Base-by-base conservation (phyloP, 2,888 invertebrate genomes). In the Sarcophaga rosellei region DNA sequence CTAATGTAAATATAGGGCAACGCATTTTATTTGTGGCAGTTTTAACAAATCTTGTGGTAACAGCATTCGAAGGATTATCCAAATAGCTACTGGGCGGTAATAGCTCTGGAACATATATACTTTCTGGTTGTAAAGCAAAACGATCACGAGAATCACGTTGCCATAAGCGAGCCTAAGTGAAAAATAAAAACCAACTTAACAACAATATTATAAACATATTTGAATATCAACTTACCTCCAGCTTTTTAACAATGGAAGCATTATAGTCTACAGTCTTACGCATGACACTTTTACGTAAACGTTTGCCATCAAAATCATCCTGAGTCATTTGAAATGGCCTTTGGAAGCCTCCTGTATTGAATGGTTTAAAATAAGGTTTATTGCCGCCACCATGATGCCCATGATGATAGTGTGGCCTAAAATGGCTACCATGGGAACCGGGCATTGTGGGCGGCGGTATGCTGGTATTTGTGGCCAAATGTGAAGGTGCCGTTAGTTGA, bases 21-120 rank as follows among this genome's bases (percentile, higher is more conserved):
- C 99, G 95, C 97, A 99, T 98, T 95, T 99, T 99, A 94, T 99
- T 99, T 79, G 99, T 99, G 11, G 99, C 99, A n/a, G 99, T 98
- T 94, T 99, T 97, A 10, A 99, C 99, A 94, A 99, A 99, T 91
- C 98, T 94, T 65, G 97, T 97, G 5, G 98, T 98, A 17, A 98
- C 98, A 88, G 99, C 97, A 94, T 99, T 99, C 89, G 98, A 98
- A 4, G 99, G 98, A 93, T 98, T 98, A 92, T 99, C 98, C 73
- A 97, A 95, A 92, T 98, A 97, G 89, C 97, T 97, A n/a, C 97
- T 96, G 3, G 99, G 99, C 62, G 99, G 99, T 91, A 98, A 94
- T 91, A 99, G 94, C 92, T 98, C 97, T 3, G 98, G 97, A 90
- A 97, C 97, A 93, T 99, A 99, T 94, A 98, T 97, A 77, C 97